Evolutionary conservation across 2,888 invertebrate genomes (phyloP).

Genomic region (Plebejus argus): DNA sequence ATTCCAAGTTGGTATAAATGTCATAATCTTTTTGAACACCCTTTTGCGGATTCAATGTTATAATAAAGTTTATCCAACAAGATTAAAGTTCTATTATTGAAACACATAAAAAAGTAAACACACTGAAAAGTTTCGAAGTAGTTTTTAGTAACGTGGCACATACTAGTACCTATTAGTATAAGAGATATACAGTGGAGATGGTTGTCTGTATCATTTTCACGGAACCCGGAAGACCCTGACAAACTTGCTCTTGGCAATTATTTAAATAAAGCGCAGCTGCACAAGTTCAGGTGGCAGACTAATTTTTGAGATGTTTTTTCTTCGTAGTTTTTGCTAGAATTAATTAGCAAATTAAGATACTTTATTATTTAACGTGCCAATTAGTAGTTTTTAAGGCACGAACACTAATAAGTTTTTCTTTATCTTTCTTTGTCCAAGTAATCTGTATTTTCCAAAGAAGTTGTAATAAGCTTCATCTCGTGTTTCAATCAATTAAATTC

Average conservation of each 20-base stretch:
- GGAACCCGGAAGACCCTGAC: neutral
- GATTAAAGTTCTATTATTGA: no score
- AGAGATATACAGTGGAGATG: neutral
- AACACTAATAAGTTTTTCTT: neutral
- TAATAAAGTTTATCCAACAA: no score
- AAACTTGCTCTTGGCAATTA: neutral
- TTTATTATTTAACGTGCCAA: neutral
- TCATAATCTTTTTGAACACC: no score
- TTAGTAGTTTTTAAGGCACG: neutral
- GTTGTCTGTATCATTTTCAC: neutral
- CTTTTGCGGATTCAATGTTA: no score
- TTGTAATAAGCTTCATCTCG: neutral
- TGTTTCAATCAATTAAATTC: neutral
- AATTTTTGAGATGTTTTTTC: constrained; percentile 4
- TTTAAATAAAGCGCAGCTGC: constrained; percentile 28
- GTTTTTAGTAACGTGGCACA: neutral
- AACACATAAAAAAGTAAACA: no score
- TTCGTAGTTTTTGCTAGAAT: neutral
- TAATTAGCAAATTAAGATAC: neutral
- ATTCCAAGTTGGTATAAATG: no score
- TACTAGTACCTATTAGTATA: no score
- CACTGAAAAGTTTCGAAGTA: neutral
- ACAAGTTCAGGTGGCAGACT: constrained; percentile 12
- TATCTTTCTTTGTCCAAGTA: neutral
- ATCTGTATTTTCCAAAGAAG: neutral